phyloP scores from a whole-genome alignment of 2,113 vertebrate genomes.

The Garra rufa region DNA sequence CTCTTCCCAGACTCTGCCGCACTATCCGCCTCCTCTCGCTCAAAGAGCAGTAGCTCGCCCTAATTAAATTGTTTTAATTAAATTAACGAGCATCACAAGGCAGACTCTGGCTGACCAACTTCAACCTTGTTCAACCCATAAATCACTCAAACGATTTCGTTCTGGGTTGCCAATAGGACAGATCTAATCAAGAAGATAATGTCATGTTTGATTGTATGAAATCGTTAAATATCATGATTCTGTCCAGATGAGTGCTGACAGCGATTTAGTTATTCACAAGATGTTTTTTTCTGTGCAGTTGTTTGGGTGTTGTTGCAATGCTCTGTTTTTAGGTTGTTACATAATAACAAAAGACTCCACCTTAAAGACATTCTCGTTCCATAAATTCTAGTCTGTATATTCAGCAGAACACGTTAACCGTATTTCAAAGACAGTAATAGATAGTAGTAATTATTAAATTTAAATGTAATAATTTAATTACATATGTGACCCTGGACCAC shows the following conservation, averaged over 20 bases:
- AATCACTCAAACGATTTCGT: slow-evolving; percentile 12
- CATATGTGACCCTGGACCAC: no score
- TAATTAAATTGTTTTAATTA: slow-evolving; percentile 34
- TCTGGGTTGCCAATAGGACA: background rate
- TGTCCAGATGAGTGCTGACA: background rate
- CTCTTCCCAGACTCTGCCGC: slow-evolving; percentile 1
- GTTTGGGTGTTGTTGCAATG: background rate
- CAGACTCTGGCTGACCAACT: slow-evolving; percentile 16
- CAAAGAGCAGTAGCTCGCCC: background rate
- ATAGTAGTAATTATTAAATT: no score
- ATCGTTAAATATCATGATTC: slow-evolving; percentile 9
- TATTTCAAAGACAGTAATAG: no score
- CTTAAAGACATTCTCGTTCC: background rate
- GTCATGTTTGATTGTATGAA: slow-evolving; percentile 14
- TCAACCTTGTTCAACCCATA: slow-evolving; percentile 26
- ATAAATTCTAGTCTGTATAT: no score
- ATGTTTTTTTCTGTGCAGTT: background rate
- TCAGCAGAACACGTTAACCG: no score
- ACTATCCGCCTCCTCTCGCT: background rate
- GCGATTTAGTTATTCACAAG: no score
- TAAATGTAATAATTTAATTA: no score
- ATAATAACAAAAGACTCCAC: background rate
- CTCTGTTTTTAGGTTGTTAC: background rate
- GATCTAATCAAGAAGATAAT: background rate
- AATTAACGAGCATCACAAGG: slow-evolving; percentile 8